These are phyloP conservation scores for Tachycineta bicolor DNA, from an alignment of 2,113 vertebrate genomes.

Conservation along the genomic window DNA sequence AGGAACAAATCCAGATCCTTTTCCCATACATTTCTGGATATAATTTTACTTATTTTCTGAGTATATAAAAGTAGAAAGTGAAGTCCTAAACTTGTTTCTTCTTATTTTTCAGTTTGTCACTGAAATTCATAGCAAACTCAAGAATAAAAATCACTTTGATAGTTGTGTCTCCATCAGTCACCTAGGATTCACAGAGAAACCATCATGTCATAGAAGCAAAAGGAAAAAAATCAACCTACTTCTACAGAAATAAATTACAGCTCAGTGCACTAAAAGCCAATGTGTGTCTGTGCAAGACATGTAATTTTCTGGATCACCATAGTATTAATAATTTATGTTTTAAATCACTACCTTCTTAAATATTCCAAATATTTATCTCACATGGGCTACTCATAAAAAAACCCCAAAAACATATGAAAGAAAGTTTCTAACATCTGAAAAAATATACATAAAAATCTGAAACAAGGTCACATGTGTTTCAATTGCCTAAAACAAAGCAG, in stretches of 20 bases:
- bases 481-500: neutral
- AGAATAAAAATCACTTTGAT: neutral
- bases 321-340: neutral
- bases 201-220: neutral
- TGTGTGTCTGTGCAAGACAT: neutral
- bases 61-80: neutral
- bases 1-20: neutral
- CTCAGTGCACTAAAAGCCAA: neutral
- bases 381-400: neutral
- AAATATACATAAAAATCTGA: neutral
- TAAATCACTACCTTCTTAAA: neutral
- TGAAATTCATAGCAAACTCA: neutral
- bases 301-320: neutral
- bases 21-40: neutral
- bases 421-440: neutral
- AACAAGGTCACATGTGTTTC: neutral
- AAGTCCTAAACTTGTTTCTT: neutral
- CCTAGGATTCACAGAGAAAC: neutral
- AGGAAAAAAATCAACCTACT: neutral
- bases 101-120: neutral
- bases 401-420: neutral
- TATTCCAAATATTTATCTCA: neutral
- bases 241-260: neutral
- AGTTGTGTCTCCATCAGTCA: neutral
- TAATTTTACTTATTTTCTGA: neutral